These are phyloP conservation scores for Aphodius granarius DNA, from an alignment of 2,888 invertebrate species.

Conservation along the genomic window DNA sequence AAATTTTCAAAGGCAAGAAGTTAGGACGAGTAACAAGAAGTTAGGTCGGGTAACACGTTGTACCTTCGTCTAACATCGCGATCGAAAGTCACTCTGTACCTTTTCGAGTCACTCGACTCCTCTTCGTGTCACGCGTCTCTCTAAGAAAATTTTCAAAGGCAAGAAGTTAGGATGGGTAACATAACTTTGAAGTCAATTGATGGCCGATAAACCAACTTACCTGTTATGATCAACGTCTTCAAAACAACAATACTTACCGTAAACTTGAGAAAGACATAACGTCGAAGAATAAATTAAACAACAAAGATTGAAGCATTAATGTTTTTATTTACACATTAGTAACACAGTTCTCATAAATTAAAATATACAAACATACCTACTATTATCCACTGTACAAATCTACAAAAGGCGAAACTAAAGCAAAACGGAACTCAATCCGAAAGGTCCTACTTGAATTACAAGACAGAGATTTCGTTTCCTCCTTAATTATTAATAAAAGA, in stretches of 20 bases:
- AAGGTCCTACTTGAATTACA: neutral
- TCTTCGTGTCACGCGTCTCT: no score
- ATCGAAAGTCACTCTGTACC: no score
- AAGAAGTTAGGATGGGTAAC: no score
- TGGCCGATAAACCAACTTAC: no score
- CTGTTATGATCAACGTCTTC: no score
- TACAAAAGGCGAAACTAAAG: conserved; percentile 28
- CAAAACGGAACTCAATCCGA: neutral
- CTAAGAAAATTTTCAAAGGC: no score
- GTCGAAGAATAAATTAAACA: neutral
- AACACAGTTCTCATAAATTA: conserved; percentile 34
- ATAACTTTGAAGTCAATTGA: no score
- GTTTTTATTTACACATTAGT: conserved; percentile 34
- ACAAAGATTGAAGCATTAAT: conserved; percentile 30
- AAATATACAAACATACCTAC: conserved; percentile 31
- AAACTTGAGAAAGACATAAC: neutral
- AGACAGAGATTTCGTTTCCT: neutral
- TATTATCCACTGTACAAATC: conserved; percentile 34
- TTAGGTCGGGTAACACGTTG: no score
- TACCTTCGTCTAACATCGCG: no score
- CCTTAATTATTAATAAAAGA: neutral
- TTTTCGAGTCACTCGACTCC: no score
- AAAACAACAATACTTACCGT: neutral
- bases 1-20: no score
- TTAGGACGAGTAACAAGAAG: no score